These are phyloP conservation scores for Lordiphosa collinella DNA, from an alignment of 1,140 invertebrate genomes.

Conservation along the genomic window DNA sequence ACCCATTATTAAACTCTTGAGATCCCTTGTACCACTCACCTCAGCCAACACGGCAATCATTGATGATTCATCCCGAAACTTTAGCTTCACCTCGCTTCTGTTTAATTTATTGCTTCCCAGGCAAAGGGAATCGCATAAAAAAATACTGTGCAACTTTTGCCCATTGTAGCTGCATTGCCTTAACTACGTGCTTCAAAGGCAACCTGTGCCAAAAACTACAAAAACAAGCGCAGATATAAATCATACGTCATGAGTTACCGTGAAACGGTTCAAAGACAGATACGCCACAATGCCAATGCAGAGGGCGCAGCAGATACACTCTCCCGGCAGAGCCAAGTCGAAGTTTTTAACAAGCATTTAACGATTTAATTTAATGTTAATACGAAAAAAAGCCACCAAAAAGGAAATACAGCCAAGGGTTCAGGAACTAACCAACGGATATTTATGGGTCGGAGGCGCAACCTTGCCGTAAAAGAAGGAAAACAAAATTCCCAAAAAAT, in stretches of 20 bases:
- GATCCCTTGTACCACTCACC: constrained; percentile 24
- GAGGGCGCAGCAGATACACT: constrained; percentile 54
- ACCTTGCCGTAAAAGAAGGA: constrained; percentile 67
- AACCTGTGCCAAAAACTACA: constrained; percentile 69
- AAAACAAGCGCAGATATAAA: constrained; percentile 66
- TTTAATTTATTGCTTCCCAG: constrained; percentile 70
- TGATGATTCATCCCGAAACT: constrained; percentile 65
- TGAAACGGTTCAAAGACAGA: constrained; percentile 41
- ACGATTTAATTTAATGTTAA: constrained; percentile 77
- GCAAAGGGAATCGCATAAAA: constrained; percentile 25
- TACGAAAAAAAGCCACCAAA: constrained; percentile 16
- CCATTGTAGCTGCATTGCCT: constrained; percentile 40
- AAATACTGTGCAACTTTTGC: constrained; percentile 26
- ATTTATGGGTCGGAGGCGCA: constrained; percentile 74
- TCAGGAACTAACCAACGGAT: constrained; percentile 51
- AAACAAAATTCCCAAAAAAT: constrained; percentile 28
- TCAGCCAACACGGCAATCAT: constrained; percentile 48
- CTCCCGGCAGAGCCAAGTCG: constrained; percentile 58
- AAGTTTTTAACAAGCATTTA: constrained; percentile 78
- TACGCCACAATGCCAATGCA: constrained; percentile 3
- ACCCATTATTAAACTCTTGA: constrained; percentile 35
- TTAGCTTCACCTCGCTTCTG: constrained; percentile 67
- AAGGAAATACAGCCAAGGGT: constrained; percentile 27
- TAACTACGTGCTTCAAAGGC: constrained; percentile 57
- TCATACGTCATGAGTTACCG: constrained; percentile 63